Percentiles rank a stretch among this genome's conserved stretches.
Evolutionary conservation across 1,140 invertebrate species (phyloP).

Genomic region (Danaus melanippus): DNA sequence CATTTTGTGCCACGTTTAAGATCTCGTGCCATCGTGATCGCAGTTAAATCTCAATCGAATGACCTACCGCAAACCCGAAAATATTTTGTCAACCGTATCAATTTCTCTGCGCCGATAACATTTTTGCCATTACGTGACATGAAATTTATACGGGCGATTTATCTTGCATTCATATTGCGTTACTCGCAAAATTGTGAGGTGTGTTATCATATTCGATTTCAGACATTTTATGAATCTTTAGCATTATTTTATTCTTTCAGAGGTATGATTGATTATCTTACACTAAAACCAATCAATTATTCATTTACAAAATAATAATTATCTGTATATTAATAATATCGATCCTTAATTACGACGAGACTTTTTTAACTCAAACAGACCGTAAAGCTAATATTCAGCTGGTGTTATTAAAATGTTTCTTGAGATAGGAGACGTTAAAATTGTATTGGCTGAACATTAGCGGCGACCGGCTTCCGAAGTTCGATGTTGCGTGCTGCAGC

Average conservation of each 20-base stretch:
- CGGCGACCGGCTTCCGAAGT: slow-evolving; percentile 22
- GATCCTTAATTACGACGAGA: no score
- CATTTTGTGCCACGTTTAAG: not conserved
- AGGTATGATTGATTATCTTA: no score
- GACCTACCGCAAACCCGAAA: slow-evolving; percentile 42
- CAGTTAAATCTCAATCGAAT: slow-evolving; percentile 35
- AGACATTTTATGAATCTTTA: slow-evolving; percentile 35
- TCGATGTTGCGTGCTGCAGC: slow-evolving; percentile 32
- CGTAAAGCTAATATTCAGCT: no score
- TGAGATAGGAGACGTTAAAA: slow-evolving; percentile 26
- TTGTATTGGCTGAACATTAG: slow-evolving; percentile 31
- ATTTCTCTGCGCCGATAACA: slow-evolving; percentile 59
- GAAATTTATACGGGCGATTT: slow-evolving; percentile 65
- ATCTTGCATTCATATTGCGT: slow-evolving; percentile 65
- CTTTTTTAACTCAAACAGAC: not conserved
- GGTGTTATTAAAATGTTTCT: no score
- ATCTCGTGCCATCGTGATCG: slow-evolving; percentile 5
- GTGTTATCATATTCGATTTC: slow-evolving; percentile 45
- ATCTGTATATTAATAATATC: no score
- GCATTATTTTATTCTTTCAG: no score
- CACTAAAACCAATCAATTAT: no score
- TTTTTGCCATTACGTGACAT: slow-evolving; percentile 65
- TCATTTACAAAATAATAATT: no score
- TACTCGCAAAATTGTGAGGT: slow-evolving; percentile 54
- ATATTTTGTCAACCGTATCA: slow-evolving; percentile 55